Percentiles rank a stretch among this genome's conserved stretches.
Evolutionary conservation across 2,113 vertebrate genomes (phyloP).

Genomic region (Austrofundulus limnaeus): DNA sequence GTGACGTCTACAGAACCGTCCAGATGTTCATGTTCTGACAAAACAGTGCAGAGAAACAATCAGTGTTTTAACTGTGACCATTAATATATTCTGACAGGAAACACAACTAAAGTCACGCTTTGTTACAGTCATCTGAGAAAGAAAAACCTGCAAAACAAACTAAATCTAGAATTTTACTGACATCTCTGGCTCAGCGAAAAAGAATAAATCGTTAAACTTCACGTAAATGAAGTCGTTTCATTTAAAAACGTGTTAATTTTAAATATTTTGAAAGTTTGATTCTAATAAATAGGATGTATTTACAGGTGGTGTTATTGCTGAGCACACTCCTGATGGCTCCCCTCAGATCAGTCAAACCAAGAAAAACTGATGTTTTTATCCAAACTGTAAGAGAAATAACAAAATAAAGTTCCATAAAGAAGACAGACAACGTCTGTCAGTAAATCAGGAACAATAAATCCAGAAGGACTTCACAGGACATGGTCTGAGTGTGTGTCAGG

Average conservation of each 20-base stretch:
- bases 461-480: constrained; percentile 11
- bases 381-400: neutral
- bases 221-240: constrained; percentile 26
- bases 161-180: constrained; percentile 8
- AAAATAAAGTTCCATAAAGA: too few relatives aligned
- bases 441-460: too few relatives aligned
- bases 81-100: neutral
- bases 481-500: neutral
- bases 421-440: too few relatives aligned
- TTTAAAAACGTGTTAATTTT: neutral
- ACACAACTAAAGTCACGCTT: constrained; percentile 7
- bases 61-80: constrained; percentile 7
- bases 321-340: too few relatives aligned
- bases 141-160: neutral
- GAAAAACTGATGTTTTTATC: too few relatives aligned
- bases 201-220: constrained; percentile 14
- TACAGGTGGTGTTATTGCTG: constrained; percentile 1
- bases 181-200: constrained; percentile 7
- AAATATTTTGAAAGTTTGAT: constrained; percentile 2
- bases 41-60: neutral
- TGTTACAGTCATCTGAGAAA: constrained; percentile 29
- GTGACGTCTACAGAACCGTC: too few relatives aligned
- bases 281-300: constrained; percentile 6
- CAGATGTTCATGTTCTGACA: too few relatives aligned
- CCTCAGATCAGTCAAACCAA: neutral